A percentile compares a stretch with the other conserved stretches of the same genome.
These are phyloP conservation scores for Sapayoa aenigma DNA, from an alignment of 2,113 vertebrate species.

Conservation along the genomic window DNA sequence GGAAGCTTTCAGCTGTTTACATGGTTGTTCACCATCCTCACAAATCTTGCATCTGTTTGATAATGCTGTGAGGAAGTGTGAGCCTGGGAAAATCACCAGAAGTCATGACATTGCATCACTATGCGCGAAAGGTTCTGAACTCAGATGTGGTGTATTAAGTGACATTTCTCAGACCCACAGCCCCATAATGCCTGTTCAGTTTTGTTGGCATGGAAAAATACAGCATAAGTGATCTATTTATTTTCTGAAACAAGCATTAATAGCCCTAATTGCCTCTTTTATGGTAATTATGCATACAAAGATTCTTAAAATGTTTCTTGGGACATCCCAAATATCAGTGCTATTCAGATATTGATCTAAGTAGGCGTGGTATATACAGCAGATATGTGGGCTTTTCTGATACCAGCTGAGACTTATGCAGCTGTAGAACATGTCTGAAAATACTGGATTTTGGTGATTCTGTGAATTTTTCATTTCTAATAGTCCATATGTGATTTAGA, in stretches of 20 bases:
- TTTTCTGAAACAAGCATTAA: not conserved
- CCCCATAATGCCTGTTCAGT: not conserved
- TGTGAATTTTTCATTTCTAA: not conserved
- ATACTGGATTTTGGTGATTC: not conserved
- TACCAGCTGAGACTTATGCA: not conserved
- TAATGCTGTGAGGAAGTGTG: not conserved
- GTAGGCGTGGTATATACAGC: not conserved
- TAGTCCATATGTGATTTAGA: not conserved
- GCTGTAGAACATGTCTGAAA: not conserved
- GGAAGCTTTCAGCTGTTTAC: not conserved
- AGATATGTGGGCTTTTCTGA: not conserved
- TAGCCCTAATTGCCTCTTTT: not conserved
- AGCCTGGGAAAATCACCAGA: not conserved
- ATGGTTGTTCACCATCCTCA: not conserved
- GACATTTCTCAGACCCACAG: fast-evolving
- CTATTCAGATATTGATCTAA: not conserved
- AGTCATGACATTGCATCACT: not conserved
- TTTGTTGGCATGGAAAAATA: not conserved
- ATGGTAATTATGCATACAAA: not conserved
- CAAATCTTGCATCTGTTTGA: not conserved
- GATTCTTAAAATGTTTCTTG: not conserved
- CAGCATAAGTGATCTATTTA: not conserved
- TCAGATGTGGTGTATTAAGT: fast-evolving
- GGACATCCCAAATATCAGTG: not conserved
- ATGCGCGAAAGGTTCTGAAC: not conserved